Conservation (phyloP, 37 sponge, comb jelly and placozoan species). For the Axinella damicornis region DNA sequence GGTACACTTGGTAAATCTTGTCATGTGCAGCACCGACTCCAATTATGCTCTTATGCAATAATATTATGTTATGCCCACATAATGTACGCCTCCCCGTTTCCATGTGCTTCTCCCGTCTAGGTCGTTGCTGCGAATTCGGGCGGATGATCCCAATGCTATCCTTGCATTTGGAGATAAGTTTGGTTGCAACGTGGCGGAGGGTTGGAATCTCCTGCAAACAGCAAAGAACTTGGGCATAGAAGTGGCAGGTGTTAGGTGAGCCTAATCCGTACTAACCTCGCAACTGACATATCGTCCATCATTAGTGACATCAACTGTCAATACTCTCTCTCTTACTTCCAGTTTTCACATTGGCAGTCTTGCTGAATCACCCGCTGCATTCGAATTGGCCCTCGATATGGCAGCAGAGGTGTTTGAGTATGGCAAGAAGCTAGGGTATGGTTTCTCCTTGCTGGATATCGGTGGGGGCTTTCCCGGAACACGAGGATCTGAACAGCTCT, state of each 20-base stretch:
- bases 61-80: no score
- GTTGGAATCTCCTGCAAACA: constrained; percentile 50
- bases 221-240: constrained; percentile 71
- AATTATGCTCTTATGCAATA: no score
- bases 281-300: no score
- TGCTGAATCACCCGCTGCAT: constrained; percentile 68
- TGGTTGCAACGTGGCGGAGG: constrained; percentile 76
- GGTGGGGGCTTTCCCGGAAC: constrained; percentile 93
- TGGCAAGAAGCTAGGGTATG: constrained; percentile 58
- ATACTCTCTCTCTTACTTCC: background rate
- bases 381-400: constrained; percentile 61
- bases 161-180: constrained; percentile 81
- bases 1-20: no score
- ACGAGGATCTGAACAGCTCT: constrained; percentile 33
- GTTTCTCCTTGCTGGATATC: constrained; percentile 85
- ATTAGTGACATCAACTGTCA: no score
- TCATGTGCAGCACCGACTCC: no score
- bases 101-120: no score
- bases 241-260: constrained; percentile 92
- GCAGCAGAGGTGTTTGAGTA: constrained; percentile 67
- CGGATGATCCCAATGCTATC: constrained; percentile 81
- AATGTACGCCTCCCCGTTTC: no score
- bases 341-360: constrained; percentile 96
- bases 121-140: constrained; percentile 81
- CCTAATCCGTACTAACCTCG: background rate